These are phyloP conservation scores for Pocillopora grandis DNA, from an alignment of 92 coral and sea anemone genomes.

Conservation along the genomic window DNA sequence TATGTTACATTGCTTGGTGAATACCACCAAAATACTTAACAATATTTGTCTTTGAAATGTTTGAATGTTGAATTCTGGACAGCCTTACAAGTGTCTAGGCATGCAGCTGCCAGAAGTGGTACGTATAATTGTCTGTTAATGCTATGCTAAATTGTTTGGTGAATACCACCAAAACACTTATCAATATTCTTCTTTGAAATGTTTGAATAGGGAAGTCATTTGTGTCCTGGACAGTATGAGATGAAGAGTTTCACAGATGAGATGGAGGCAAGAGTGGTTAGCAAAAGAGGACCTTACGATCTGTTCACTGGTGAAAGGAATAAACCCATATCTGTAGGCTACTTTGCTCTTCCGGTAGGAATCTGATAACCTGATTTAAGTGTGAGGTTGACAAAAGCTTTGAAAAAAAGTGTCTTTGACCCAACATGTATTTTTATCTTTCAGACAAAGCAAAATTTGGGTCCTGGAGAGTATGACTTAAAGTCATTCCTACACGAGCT, in stretches of 20 bases:
- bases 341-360: slow-evolving; percentile 92
- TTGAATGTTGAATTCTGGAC: background rate
- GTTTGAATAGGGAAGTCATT: slow-evolving; percentile 81
- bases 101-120: no score
- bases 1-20: no score
- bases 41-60: background rate
- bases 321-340: slow-evolving; percentile 81
- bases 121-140: no score
- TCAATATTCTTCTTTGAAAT: background rate
- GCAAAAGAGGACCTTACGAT: slow-evolving; percentile 98
- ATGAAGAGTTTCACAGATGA: slow-evolving; percentile 93
- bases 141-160: no score
- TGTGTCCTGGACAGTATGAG: slow-evolving; percentile 98
- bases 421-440: background rate
- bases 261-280: slow-evolving; percentile 81
- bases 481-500: slow-evolving; percentile 85
- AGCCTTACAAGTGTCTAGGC: no score
- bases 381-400: background rate
- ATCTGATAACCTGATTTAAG: no score
- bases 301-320: slow-evolving; percentile 96
- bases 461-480: slow-evolving; percentile 96
- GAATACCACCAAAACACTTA: background rate
- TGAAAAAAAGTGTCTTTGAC: background rate
- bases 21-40: no score
- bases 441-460: slow-evolving; percentile 74